Base-by-base conservation (phyloP, 1,140 invertebrate genomes). In the Drosophila sulfurigaster region DNA sequence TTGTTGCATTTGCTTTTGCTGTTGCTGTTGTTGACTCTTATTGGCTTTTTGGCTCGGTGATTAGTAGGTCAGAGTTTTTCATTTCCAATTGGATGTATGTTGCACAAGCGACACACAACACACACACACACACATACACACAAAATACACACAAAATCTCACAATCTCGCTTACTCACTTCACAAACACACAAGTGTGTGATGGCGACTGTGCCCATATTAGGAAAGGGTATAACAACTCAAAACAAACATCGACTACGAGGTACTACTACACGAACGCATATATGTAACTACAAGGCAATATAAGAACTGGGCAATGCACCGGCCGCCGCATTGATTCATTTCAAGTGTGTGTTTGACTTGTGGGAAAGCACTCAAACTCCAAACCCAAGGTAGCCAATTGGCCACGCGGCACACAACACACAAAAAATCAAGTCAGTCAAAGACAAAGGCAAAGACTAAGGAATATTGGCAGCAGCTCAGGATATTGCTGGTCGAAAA, bases 41-140 rank as follows among this genome's bases (percentile, higher is more conserved):
- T 88, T 88, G 83, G 83, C 83, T 88, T 88, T 88, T 88, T 88
- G 83, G 83, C 85, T 88, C 81, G 83, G 81, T 88, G 83, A 88
- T 88, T 88, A 88, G 83, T 88, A 88, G 83, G 83, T 88, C 83
- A 88, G 85, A 88, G 83, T 88, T 88, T 88, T 88, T 88, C 83
- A 88, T 88, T 88, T 88, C 83, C 85, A 88, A 88, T 88, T 88
- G 83, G 83, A 89, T 56, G 52, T 88, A 69, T 83, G 81, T 88
- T 89, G 85, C 85, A 88, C 80, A 82, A 87, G 82, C 73, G 58
- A 7, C 65, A 62, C 72, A 75, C 68, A 25, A 20, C 16, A 20
- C 16, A 20, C 16, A 20, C 16, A 20, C 1, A 16, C 16, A 20
- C 20, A 25, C 20, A 20, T 3, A 20, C 20, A 20, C 20, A 20